A percentile compares a stretch with the other conserved stretches of the same genome.
phyloP scores from a whole-genome alignment of 2,113 vertebrate species.

The Phocoena phocoena region DNA sequence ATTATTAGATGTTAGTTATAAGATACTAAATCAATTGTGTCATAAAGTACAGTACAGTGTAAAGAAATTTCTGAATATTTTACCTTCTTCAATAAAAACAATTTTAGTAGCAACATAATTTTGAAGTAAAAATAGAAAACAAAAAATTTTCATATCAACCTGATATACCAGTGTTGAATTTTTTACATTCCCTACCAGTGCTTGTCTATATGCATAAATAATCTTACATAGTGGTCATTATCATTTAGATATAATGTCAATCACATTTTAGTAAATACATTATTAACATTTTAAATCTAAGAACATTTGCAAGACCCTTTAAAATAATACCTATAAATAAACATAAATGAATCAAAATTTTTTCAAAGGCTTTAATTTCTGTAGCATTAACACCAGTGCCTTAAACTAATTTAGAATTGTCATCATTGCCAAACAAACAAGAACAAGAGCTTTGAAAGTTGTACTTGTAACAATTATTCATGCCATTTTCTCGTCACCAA shows the following conservation, averaged over 20 bases:
- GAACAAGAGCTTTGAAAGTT: neutral
- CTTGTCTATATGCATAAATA: neutral
- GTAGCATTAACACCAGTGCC: neutral
- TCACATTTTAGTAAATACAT: neutral
- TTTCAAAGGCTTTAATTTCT: neutral
- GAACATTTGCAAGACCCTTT: neutral
- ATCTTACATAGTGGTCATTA: neutral
- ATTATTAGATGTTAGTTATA: neutral
- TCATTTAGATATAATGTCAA: neutral
- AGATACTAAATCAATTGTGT: neutral
- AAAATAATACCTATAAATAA: neutral
- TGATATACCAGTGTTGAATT: neutral
- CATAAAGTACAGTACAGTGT: neutral
- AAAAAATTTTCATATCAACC: neutral
- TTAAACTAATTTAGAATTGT: neutral
- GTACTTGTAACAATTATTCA: neutral
- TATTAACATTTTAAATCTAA: neutral
- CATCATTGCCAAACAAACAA: neutral
- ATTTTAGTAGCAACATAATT: neutral
- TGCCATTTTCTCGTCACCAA: neutral
- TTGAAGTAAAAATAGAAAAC: neutral
- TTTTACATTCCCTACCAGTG: neutral
- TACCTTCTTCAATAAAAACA: neutral
- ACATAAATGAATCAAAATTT: neutral
- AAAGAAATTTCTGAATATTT: neutral